Base-by-base conservation (phyloP, 2,888 invertebrate genomes). In the Drosophila mimica region DNA sequence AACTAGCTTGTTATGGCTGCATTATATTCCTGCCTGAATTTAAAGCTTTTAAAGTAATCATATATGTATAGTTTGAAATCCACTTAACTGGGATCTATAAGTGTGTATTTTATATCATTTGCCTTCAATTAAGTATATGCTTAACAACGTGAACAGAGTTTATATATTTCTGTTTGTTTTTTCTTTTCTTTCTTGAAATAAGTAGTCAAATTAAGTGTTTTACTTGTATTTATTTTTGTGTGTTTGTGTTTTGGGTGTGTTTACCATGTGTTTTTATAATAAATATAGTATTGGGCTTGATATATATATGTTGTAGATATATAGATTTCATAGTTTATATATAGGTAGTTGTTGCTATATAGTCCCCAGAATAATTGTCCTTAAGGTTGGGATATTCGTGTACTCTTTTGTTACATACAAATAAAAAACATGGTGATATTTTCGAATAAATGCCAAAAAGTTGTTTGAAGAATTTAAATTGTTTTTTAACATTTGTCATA, bases 341-440 rank as follows among this genome's bases (percentile, higher is more conserved):
- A 46, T 46, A 76, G 78, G 87, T 88, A 78, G 70, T 73, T 72
- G 81, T 70, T 81, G 74, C 74, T 76, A 70, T 59, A 79, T 61
- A 81, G 89, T 88, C 76, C 70, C 67, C 76, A 80, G 70, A 62
- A 62, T 74, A 79, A 81, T 85, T 89, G 85, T 89, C 73, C 76
- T 64, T 64, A 57, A 73, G 80, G 90, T 90, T 88, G 90, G 90
- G 87, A 83, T 89, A 82, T 79, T 87, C 89, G 90, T 82, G 78
- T 81, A 86, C 74, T 76, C 68, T 49, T 61, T 48, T 63, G 67
- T 71, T 68, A 75, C 74, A n/a, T 51, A 57, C 67, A 74, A 74
- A 83, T 64, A 59, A 74, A 64, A 31, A 49, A 49, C 49, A 64
- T 66, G 69, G 51, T 72, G 74, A 74, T 73, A 76, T 79, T 68